A percentile compares a stretch with the other conserved stretches of the same genome.
phyloP scores from a whole-genome alignment of 1,140 invertebrate species.

The Paraescarpia echinospica region DNA sequence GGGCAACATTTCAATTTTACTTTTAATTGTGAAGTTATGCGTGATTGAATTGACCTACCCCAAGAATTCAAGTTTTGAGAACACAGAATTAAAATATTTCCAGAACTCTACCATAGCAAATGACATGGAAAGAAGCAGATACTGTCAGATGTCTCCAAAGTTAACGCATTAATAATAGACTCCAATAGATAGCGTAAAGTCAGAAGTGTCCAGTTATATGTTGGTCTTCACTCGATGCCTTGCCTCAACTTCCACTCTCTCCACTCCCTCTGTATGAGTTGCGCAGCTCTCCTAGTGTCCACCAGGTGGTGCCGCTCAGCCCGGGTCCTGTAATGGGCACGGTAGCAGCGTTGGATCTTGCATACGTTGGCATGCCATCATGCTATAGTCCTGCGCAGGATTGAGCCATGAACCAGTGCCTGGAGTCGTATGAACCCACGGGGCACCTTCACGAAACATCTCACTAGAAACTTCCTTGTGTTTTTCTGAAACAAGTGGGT shows the following conservation, averaged over 20 bases:
- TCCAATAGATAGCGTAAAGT: not conserved
- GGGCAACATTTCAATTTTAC: no score
- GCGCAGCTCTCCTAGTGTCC: slow-evolving; percentile 4
- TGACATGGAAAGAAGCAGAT: no score
- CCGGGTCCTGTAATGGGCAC: not conserved
- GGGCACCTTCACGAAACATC: slow-evolving; percentile 5
- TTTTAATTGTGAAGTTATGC: no score
- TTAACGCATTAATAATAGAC: no score
- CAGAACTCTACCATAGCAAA: no score
- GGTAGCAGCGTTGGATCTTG: slow-evolving; percentile 13
- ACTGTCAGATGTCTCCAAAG: no score
- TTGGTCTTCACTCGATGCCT: slow-evolving; percentile 6
- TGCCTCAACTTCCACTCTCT: slow-evolving; percentile 19
- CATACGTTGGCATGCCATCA: not conserved
- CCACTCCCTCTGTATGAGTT: slow-evolving; percentile 23
- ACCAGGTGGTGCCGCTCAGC: not conserved
- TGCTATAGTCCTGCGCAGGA: not conserved
- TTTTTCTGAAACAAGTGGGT: slow-evolving; percentile 17
- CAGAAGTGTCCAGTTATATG: not conserved
- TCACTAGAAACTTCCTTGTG: not conserved
- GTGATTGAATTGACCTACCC: no score
- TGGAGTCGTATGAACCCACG: not conserved
- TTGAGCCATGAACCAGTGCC: slow-evolving; percentile 10
- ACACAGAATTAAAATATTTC: no score
- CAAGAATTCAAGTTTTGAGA: no score